phyloP scores from a whole-genome alignment of 2,888 invertebrate species.

The Lepetodrilus schrolli region DNA sequence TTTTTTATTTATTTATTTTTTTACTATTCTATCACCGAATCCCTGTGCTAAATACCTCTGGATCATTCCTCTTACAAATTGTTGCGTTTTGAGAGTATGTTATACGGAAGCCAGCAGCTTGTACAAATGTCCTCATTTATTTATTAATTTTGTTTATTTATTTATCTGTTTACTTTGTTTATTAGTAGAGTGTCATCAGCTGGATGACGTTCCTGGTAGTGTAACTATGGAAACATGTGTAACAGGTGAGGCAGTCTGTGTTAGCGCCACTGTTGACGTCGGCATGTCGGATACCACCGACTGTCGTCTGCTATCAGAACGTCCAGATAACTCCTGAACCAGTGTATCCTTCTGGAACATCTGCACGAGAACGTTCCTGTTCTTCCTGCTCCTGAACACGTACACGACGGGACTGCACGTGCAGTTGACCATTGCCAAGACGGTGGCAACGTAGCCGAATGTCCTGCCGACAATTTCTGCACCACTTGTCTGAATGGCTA shows the following conservation, averaged over 20 bases:
- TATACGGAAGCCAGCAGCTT: too few species aligned
- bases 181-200: neutral
- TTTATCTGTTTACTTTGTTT: too few species aligned
- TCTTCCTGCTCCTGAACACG: constrained; percentile 79
- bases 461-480: neutral
- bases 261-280: neutral
- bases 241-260: neutral
- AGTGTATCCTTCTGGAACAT: neutral
- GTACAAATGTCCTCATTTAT: too few species aligned
- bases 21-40: too few species aligned
- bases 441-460: constrained; percentile 73
- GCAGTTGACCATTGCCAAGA: constrained; percentile 80
- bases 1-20: too few species aligned
- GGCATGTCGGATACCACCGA: neutral
- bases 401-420: constrained; percentile 85
- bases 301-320: neutral
- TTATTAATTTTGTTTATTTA: too few species aligned
- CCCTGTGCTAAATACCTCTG: too few species aligned
- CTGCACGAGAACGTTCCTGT: constrained; percentile 55
- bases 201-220: neutral
- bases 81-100: too few species aligned
- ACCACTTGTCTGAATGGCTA: constrained; percentile 25
- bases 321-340: neutral
- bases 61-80: too few species aligned
- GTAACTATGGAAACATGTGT: neutral